Evolutionary conservation across 2,797 vertebrate species (phyloP), one percentile per base, ranked within the genome.

Genomic region (Acrocephalus scirpaceus): DNA sequence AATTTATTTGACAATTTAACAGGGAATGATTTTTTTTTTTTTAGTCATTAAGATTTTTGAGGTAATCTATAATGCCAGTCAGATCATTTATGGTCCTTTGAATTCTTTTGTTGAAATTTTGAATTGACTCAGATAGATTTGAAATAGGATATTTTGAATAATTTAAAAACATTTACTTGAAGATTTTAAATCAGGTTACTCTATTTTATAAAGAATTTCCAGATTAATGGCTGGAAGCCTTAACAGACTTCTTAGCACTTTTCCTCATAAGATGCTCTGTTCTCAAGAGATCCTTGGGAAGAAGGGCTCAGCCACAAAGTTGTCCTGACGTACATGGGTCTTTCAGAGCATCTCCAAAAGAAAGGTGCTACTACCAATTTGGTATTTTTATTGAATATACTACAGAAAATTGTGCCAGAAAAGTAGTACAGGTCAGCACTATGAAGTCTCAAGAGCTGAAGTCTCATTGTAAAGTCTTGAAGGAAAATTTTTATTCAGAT

Each of bases 81-180:
- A 90, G 78, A 81, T 66, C 44, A 87, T 86, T 91, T 81, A 86
- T 70, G n/a, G 51, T 67, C 58, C 60, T 95, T 50, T 82, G 70
- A 76, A 62, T 79, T 64, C 92, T 96, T 90, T 93, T 85, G 29
- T 86, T 92, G 93, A 92, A 88, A 86, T 91, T 96, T 44, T 91
- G 42, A 78, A 76, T 87, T 93, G 27, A 57, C 42, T 88, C 51
- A 81, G 58, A 64, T 91, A 47, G 36, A 69, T 88, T 26, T 86
- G 34, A 79, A 76, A 81, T 76, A 80, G 18, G 80, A 94, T 77
- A 86, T 92, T 47, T 83, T 95, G 38, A 95, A 95, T 86, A 85
- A 95, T 77, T 85, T 67, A 57, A 96, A 96, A 74, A 22, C 36
- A 58, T 69, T 62, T 32, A 57, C 71, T 60, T 76, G 48, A 85